Evolutionary conservation across 2,888 invertebrate genomes (phyloP).

Genomic region (Busseola fusca): DNA sequence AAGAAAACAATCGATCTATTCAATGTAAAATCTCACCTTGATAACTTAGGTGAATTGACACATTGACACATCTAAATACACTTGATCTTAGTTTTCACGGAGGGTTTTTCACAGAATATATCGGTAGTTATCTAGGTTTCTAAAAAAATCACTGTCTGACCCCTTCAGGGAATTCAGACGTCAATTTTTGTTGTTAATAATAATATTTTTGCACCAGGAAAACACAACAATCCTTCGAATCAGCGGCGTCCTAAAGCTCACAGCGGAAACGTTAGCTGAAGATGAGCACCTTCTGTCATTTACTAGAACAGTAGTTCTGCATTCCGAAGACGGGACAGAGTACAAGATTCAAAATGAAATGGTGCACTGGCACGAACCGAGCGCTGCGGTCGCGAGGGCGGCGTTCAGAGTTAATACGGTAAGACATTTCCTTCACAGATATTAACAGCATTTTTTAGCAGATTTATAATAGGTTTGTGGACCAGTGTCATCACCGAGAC

Average conservation of each 20-base stretch:
- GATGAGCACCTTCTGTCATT: slow-evolving; percentile 88
- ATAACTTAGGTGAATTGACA: no score
- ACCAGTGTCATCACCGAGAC: not conserved
- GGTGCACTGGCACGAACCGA: slow-evolving; percentile 89
- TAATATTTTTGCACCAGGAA: slow-evolving; percentile 67
- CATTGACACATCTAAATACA: no score
- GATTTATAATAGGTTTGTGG: not conserved
- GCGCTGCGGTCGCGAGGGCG: slow-evolving; percentile 72
- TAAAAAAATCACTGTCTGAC: not conserved
- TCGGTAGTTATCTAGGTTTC: no score
- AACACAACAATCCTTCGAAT: slow-evolving; percentile 88
- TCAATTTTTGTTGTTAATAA: not conserved
- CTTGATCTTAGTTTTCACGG: no score
- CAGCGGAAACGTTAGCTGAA: slow-evolving; percentile 82
- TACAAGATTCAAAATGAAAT: slow-evolving; percentile 92
- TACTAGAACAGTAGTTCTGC: slow-evolving; percentile 88
- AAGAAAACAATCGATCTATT: no score
- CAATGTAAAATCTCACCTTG: no score
- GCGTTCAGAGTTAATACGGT: slow-evolving; percentile 78
- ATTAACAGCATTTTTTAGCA: not conserved
- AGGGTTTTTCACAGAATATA: not conserved
- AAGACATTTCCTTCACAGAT: slow-evolving; percentile 37
- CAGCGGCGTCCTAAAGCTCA: slow-evolving; percentile 91
- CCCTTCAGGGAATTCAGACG: no score
- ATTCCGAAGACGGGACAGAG: slow-evolving; percentile 79